Evolutionary conservation across 2,113 vertebrate species (phyloP).

Genomic region (Lophius piscatorius): DNA sequence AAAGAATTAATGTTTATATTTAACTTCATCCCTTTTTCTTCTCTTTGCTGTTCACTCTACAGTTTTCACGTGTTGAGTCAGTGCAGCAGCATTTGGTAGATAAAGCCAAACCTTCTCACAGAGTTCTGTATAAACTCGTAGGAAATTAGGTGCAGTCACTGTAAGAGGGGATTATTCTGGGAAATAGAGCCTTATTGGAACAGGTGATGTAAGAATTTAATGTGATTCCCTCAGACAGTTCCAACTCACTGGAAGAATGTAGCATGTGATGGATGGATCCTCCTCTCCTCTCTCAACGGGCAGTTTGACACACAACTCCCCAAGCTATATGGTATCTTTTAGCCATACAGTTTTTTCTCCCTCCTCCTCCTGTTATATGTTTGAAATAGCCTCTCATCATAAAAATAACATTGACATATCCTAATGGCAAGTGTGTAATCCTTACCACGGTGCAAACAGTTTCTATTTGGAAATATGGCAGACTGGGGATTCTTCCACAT

Average conservation of each 20-base stretch:
- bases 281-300: constrained; percentile 56
- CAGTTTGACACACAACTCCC: constrained; percentile 48
- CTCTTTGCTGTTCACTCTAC: not conserved
- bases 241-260: constrained; percentile 70
- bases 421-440: constrained; percentile 43
- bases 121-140: constrained; percentile 42
- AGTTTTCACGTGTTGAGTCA: constrained; percentile 1
- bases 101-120: constrained; percentile 23
- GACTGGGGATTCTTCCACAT: constrained; percentile 52
- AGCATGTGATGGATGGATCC: constrained; percentile 64
- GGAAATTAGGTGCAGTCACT: constrained; percentile 59
- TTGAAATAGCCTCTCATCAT: constrained; percentile 63
- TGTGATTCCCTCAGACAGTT: constrained; percentile 51
- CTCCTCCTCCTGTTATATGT: constrained; percentile 37
- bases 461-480: constrained; percentile 65
- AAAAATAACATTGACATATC: constrained; percentile 68
- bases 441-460: constrained; percentile 39
- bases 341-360: constrained; percentile 30
- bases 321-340: constrained; percentile 44
- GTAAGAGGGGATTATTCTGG: constrained; percentile 41
- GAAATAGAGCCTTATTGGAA: constrained; percentile 66
- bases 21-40: not conserved
- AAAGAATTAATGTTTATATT: not conserved
- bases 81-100: constrained; percentile 11
- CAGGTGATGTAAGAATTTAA: constrained; percentile 69